Base-by-base conservation (phyloP, 2,888 invertebrate genomes). In the Drosophila aldrichi region DNA sequence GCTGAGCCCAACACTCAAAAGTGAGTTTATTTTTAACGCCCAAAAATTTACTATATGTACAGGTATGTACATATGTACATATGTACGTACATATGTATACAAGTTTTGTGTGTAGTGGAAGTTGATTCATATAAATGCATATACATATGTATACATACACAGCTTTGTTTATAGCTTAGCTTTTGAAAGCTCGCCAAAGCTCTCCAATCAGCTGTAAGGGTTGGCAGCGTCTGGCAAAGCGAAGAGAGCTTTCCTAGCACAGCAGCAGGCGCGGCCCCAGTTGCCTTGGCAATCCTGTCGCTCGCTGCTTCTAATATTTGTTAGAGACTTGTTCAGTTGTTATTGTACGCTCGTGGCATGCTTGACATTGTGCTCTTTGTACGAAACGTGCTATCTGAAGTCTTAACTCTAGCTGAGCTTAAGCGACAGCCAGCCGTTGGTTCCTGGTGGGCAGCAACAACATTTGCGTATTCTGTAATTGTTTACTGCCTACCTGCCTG, bases 321-420 rank as follows among this genome's bases (percentile, higher is more conserved):
- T 48, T 61, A 51, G 56, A 25, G 46, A 52, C 55, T 65, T 71
- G n/a, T 68, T 68, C 75, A 71, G 79, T 78, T 87, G 84, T 83
- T 81, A 81, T 70, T 87, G 82, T 63, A 32, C 48, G 75, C 70
- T 74, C 81, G 71, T 74, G 74, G 67, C 70, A 82, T 68, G 71
- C 76, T 57, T 41, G 52, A 69, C 54, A 43, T 40, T 51, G 22
- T 34, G 41, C 34, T 20, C n/a, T 52, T 9, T 36, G 29, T 36
- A 41, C 36, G 41, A 12, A 25, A 22, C 9, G 32, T 20, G 29
- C 48, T 48, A 29, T 6, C 10, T n/a, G 46, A 22, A 36, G 34
- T 16, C 18, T 14, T 22, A 6, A 48, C 40, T 41, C n/a, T 54
- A 10, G 8, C 34, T 54, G 32, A 38, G 25, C 29, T 34, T 54